phyloP scores from a whole-genome alignment of 2,113 vertebrate genomes.

The Albula goreensis region DNA sequence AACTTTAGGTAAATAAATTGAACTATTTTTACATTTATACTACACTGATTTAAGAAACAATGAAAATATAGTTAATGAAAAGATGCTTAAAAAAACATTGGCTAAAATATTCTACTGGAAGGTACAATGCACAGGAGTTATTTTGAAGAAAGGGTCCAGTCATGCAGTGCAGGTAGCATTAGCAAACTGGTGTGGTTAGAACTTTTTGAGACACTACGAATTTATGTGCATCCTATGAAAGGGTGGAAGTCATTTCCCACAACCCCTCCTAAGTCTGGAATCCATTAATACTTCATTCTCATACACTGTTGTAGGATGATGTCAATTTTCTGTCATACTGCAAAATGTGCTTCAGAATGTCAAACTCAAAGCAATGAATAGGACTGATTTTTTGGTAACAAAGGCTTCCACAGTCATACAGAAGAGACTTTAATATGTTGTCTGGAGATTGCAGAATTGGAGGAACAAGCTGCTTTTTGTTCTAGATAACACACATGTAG shows the following conservation, averaged over 20 bases:
- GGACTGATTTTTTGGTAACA: slow-evolving; percentile 44
- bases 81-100: no score
- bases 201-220: background rate
- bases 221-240: background rate
- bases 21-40: background rate
- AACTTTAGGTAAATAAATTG: background rate
- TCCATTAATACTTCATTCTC: slow-evolving; percentile 43
- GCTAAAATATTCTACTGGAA: background rate
- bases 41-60: background rate
- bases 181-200: background rate
- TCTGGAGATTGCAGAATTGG: slow-evolving; percentile 37
- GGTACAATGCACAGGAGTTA: background rate
- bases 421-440: slow-evolving; percentile 26
- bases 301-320: slow-evolving; percentile 47
- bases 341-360: slow-evolving; percentile 54
- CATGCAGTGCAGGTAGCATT: background rate
- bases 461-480: slow-evolving; percentile 60
- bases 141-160: background rate
- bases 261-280: slow-evolving; percentile 56
- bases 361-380: slow-evolving; percentile 42
- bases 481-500: slow-evolving; percentile 41
- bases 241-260: slow-evolving; percentile 7
- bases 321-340: slow-evolving; percentile 56
- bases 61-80: no score
- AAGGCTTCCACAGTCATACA: slow-evolving; percentile 40